phyloP scores from a whole-genome alignment of 2,888 invertebrate species.

The Ornithoptera alexandrae region DNA sequence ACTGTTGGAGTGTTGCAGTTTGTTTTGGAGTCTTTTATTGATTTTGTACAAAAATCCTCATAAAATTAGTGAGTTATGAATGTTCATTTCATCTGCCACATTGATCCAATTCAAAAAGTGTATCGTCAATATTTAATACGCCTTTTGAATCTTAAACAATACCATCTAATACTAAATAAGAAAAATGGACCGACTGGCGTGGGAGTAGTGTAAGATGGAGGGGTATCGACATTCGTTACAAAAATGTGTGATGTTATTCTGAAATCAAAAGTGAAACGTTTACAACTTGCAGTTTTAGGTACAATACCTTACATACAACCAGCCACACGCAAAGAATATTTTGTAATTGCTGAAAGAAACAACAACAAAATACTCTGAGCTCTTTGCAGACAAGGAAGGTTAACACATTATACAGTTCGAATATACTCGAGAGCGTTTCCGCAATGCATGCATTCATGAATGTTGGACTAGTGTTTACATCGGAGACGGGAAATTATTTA shows the following conservation, averaged over 20 bases:
- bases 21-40: neutral
- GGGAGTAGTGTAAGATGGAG: slow-evolving; percentile 48
- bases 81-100: neutral
- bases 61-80: neutral
- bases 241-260: slow-evolving; percentile 65
- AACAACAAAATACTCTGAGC: slow-evolving; percentile 79
- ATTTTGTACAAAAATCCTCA: neutral
- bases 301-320: slow-evolving; percentile 91
- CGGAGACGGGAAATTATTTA: neutral
- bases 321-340: slow-evolving; percentile 92
- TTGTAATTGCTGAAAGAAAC: slow-evolving; percentile 87
- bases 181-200: slow-evolving; percentile 44
- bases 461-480: neutral
- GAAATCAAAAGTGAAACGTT: slow-evolving; percentile 69
- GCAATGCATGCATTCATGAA: slow-evolving; percentile 17
- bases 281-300: slow-evolving; percentile 62
- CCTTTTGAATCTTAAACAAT: slow-evolving; percentile 30
- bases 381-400: slow-evolving; percentile 35
- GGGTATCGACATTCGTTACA: slow-evolving; percentile 67
- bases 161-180: slow-evolving; percentile 35
- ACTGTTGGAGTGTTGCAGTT: neutral
- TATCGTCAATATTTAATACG: slow-evolving; percentile 25
- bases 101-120: slow-evolving; percentile 26
- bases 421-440: neutral
- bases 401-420: slow-evolving; percentile 16